These are phyloP conservation scores for Drosophila chauvacae DNA, from an alignment of 1,140 invertebrate species.

Conservation along the genomic window DNA sequence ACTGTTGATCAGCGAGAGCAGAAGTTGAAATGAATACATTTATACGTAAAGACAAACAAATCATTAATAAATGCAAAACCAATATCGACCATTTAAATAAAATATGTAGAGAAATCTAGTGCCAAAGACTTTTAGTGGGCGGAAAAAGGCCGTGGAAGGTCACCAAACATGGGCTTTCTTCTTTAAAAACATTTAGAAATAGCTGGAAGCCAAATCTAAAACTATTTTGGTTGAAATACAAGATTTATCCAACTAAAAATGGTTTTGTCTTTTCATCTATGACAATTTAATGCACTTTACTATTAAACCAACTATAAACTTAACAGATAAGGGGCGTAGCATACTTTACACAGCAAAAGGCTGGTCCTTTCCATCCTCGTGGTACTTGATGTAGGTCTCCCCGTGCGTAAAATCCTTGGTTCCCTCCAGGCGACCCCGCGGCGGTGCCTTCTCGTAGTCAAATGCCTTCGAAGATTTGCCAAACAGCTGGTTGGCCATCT, in stretches of 20 bases:
- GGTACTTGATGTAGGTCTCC: constrained; percentile 90
- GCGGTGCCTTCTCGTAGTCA: constrained; percentile 90
- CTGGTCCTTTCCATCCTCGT: constrained; percentile 89
- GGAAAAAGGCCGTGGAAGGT: not conserved
- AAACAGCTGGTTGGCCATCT: constrained; percentile 88
- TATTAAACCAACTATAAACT: constrained; percentile 36
- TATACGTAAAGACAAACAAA: constrained; percentile 56
- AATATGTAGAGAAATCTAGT: constrained; percentile 75
- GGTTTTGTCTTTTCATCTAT: not conserved
- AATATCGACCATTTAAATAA: constrained; percentile 80
- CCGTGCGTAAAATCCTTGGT: constrained; percentile 92
- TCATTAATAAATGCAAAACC: constrained; percentile 58
- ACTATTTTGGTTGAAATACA: not conserved
- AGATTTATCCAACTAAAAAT: not conserved
- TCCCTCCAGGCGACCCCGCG: constrained; percentile 91
- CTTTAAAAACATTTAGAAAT: too few relatives aligned
- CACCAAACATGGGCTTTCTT: not conserved
- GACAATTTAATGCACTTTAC: constrained; percentile 31
- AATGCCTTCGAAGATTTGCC: constrained; percentile 89
- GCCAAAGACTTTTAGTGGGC: not conserved
- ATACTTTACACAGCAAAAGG: constrained; percentile 86
- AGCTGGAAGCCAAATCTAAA: not conserved
- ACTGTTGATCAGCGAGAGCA: constrained; percentile 48
- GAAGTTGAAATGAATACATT: constrained; percentile 52
- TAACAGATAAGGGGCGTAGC: constrained; percentile 34